phyloP scores from a whole-genome alignment of 2,113 vertebrate genomes.

The Muntiacus muntjak region DNA sequence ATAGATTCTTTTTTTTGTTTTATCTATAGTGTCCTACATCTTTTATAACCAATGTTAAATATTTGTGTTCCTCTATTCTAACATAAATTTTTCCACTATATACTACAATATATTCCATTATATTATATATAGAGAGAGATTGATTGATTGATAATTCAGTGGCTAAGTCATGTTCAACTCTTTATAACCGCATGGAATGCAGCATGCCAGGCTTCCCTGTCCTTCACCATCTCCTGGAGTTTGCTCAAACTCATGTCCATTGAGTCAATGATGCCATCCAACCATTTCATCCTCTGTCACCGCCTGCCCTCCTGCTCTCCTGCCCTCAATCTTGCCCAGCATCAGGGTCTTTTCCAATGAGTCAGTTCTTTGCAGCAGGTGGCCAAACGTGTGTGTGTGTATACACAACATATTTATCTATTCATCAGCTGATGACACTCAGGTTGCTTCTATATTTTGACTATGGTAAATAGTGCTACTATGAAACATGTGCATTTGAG shows the following conservation, averaged over 20 bases:
- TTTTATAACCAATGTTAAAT: background rate
- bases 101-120: background rate
- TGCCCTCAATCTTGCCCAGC: background rate
- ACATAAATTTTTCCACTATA: background rate
- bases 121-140: background rate
- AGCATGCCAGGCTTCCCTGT: background rate
- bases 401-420: background rate
- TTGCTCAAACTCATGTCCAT: background rate
- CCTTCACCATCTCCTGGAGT: background rate
- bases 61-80: background rate
- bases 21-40: background rate
- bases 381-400: background rate
- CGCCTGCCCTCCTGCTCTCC: background rate
- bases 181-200: background rate
- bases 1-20: background rate
- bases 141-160: background rate
- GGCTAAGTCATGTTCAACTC: background rate
- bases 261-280: background rate
- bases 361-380: background rate
- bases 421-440: background rate
- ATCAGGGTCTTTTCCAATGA: background rate
- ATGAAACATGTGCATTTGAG: background rate
- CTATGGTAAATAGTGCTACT: background rate
- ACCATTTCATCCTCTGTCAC: background rate
- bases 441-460: background rate